Base-by-base conservation (phyloP, 2,888 invertebrate genomes). In the Meloe dianella region DNA sequence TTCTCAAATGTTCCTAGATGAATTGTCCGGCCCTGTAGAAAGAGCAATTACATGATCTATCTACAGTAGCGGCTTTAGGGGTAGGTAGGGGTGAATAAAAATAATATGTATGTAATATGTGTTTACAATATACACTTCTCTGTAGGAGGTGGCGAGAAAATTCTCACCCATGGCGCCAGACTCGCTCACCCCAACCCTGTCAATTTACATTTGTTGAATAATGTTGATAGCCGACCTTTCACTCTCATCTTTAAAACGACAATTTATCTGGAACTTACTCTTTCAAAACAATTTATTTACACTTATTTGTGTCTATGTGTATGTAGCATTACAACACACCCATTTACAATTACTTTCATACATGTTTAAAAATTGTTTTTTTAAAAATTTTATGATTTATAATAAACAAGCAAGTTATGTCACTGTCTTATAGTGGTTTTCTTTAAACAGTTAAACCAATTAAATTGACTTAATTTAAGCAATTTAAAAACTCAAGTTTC, bases 381-480 rank as follows among this genome's bases (percentile, higher is more conserved):
- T 41, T 41, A 17, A 17, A 12, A 27, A 35, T 14, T 14, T 47
- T 20, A 47, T 47, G 47, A 47, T 47, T 47, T 47, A 47, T 20
- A 27, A 27, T 27, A 20, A 47, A 47, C 8, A 17, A 47, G 8
- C 47, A 47, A n/a, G 47, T 47, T 20, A 47, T 54, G 54, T 54
- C 54, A 54, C 54, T 54, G 54, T 54, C 14, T 54, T 14, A 24
- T 54, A 24, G 54, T 14, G 24, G 54, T 54, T 54, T 54, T 24
- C 24, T 24, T 54, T 17, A 24, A 54, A 54, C 54, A 54, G 54
- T 54, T 54, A 54, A 54, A 54, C 54, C 20, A 54, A 54, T 54
- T 54, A 47, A 20, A 20, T 47, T 47, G 0, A 12, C 12, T 22
- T 24, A 24, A 54, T 24, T 24, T 12, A 12, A 24, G 24, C 24